phyloP scores from a whole-genome alignment of 2,888 invertebrate genomes.

The Germaria angustata region DNA sequence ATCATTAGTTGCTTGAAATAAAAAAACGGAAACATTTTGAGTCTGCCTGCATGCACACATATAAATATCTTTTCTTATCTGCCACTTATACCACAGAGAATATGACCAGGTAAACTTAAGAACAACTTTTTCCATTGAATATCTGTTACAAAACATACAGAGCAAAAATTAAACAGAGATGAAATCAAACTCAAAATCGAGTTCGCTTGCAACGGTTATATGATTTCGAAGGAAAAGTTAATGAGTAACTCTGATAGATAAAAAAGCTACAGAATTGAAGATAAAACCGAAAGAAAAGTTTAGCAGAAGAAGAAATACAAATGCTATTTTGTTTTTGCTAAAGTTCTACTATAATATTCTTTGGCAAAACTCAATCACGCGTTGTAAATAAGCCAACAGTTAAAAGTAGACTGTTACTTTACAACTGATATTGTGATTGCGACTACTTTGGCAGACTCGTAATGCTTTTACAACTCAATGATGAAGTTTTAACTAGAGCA shows the following conservation, averaged over 20 bases:
- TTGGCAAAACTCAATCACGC: slow-evolving; percentile 57
- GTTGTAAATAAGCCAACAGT: slow-evolving; percentile 60
- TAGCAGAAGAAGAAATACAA: slow-evolving; percentile 21
- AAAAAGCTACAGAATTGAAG: slow-evolving; percentile 14
- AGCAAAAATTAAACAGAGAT: background rate
- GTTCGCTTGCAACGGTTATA: slow-evolving; percentile 46
- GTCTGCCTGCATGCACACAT: background rate
- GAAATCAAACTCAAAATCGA: slow-evolving; percentile 1
- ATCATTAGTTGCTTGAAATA: too few species aligned
- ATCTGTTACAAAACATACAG: background rate
- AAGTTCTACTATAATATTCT: slow-evolving; percentile 32
- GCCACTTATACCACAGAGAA: background rate
- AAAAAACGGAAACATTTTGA: too few species aligned
- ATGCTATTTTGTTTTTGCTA: slow-evolving; percentile 17
- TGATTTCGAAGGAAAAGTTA: slow-evolving; percentile 55
- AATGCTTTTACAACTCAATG: slow-evolving; percentile 10
- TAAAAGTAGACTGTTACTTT: slow-evolving; percentile 21
- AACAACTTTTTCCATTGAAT: slow-evolving; percentile 28
- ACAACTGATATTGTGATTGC: slow-evolving; percentile 20
- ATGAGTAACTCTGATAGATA: slow-evolving; percentile 53
- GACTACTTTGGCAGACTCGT: background rate
- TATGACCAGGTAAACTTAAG: slow-evolving; percentile 23
- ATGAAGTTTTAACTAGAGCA: slow-evolving; percentile 31
- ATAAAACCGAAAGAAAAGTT: slow-evolving; percentile 9
- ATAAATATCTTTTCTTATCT: background rate